Base-by-base conservation (phyloP, 2,113 vertebrate species). In the Macrotus californicus region DNA sequence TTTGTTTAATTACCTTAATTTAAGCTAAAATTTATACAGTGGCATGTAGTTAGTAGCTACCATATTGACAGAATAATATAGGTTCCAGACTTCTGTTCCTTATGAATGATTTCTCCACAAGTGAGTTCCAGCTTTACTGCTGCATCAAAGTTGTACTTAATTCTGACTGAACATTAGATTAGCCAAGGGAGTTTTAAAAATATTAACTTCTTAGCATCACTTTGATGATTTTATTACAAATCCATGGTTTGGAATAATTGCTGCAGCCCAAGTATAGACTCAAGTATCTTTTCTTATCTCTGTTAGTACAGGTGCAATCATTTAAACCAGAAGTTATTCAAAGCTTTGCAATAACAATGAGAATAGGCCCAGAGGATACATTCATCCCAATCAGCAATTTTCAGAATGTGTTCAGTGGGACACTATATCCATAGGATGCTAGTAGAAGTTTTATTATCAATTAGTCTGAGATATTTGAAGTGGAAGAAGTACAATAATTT, bases 311-410 rank as follows among this genome's bases (percentile, higher is more conserved):
- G 36, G 13, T 48, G 67, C 24, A 87, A 54, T 3, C 13, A 70
- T 75, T 89, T 89, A 89, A 96, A 93, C 16, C 50, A 84, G 18
- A 88, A 89, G 24, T 80, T 87, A 75, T 89, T 70, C 64, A 89
- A 87, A 41, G 29, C 56, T 93, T 89, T 92, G 36, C 0, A 9
- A 70, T 50, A 85, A 69, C 3, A n/a, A 84, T 76, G 31, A 69
- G 52, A 90, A 84, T 13, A 70, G 50, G 13, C 85, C 48, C 80
- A 75, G 26, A 89, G 29, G 36, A 69, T 72, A 19, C 18, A 89
- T 86, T 4, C 6, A 50, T 79, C 21, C 1, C 5, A 87, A 48
- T 80, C 36, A 84, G 3, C 29, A n/a, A 84, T 64, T 89, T 12
- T 73, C 61, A 73, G 73, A 95, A 89, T 89, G 14, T 75, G 10